These are phyloP conservation scores for Apamea epomidion DNA, from an alignment of 2,888 invertebrate species.

Conservation along the genomic window DNA sequence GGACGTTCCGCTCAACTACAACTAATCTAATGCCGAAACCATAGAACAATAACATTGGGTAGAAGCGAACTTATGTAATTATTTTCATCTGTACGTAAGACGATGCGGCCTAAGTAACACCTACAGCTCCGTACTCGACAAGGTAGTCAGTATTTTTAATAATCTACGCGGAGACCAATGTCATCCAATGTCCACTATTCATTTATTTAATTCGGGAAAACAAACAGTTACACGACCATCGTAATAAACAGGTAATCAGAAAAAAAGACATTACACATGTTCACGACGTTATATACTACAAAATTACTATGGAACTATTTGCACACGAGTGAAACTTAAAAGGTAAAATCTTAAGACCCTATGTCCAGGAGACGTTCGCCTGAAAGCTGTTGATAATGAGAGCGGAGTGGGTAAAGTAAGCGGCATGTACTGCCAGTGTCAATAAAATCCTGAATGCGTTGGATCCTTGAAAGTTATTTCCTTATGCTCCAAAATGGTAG, in stretches of 20 bases:
- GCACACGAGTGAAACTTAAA: no score
- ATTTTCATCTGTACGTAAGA: background rate
- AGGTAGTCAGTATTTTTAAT: background rate
- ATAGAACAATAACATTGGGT: slow-evolving; percentile 22
- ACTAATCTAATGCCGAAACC: slow-evolving; percentile 82
- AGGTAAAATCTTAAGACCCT: no score
- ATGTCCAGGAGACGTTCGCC: no score
- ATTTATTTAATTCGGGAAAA: no score
- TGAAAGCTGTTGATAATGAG: no score
- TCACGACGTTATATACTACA: no score
- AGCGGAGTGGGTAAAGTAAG: background rate
- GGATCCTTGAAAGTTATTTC: background rate
- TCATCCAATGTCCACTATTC: background rate
- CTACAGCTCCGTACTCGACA: background rate
- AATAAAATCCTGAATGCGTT: background rate
- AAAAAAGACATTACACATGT: no score
- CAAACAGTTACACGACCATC: no score
- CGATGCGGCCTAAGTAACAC: background rate
- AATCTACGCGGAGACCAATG: background rate
- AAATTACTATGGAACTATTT: no score
- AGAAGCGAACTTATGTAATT: slow-evolving; percentile 15
- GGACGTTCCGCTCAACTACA: slow-evolving; percentile 73
- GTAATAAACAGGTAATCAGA: no score
- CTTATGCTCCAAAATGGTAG: background rate
- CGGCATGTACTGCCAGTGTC: background rate